Evolutionary conservation across 2,113 vertebrate species (phyloP).

Genomic region (Phocoena sinus): DNA sequence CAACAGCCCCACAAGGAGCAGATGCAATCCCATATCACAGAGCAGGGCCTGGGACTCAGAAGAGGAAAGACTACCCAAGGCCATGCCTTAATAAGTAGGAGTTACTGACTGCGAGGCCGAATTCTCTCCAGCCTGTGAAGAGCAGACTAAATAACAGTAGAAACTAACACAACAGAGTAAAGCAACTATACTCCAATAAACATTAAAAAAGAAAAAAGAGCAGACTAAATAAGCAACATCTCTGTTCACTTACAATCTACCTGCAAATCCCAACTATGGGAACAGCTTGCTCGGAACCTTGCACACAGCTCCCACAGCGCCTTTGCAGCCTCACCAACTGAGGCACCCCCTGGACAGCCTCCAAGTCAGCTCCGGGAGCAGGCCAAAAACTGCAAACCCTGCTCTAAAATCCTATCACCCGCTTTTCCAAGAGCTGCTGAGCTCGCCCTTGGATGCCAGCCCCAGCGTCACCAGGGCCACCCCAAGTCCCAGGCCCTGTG

Average conservation of each 20-base stretch:
- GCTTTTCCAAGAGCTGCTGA: not conserved
- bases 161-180: no score
- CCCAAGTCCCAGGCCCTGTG: accelerated
- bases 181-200: no score
- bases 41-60: not conserved
- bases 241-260: not conserved
- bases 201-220: not conserved
- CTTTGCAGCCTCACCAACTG: not conserved
- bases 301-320: not conserved
- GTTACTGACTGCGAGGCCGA: not conserved
- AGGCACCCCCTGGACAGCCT: not conserved
- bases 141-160: not conserved
- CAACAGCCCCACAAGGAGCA: not conserved
- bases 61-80: not conserved
- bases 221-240: not conserved
- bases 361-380: not conserved
- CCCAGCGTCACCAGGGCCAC: accelerated
- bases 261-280: not conserved
- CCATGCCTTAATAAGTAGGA: accelerated
- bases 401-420: not conserved
- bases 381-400: not conserved
- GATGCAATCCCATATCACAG: not conserved
- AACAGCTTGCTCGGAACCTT: not conserved
- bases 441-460: not conserved
- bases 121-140: not conserved